These are phyloP conservation scores for Sitophilus oryzae DNA, from an alignment of 1,140 invertebrate species.

Conservation along the genomic window DNA sequence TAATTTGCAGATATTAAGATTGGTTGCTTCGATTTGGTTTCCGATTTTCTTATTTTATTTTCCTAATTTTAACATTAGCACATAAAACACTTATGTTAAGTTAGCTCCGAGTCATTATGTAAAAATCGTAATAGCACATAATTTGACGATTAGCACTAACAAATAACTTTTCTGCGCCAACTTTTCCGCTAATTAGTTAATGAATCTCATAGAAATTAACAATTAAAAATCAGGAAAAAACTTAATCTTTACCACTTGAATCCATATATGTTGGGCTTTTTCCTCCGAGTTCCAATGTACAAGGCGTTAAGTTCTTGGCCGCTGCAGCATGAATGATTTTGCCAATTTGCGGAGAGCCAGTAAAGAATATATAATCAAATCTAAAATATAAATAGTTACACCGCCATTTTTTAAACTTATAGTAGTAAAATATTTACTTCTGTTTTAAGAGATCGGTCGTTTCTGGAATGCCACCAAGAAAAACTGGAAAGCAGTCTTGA, in stretches of 20 bases:
- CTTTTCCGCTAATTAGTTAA: too few relatives aligned
- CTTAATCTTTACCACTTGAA: conserved; percentile 10
- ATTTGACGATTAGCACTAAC: too few relatives aligned
- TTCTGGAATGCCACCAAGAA: conserved; percentile 75
- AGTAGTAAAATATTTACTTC: conserved; percentile 30
- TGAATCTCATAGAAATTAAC: background rate
- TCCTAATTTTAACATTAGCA: too few relatives aligned
- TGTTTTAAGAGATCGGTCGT: conserved; percentile 81
- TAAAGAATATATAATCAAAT: conserved; percentile 98
- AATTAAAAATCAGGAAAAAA: background rate
- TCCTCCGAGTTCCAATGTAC: conserved; percentile 91
- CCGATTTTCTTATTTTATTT: too few relatives aligned
- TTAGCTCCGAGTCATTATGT: too few relatives aligned
- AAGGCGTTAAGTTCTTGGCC: conserved; percentile 86
- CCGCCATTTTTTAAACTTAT: background rate
- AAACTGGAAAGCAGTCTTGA: conserved; percentile 49
- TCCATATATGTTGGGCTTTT: conserved; percentile 83
- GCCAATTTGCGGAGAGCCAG: conserved; percentile 83
- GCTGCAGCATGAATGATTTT: conserved; percentile 86
- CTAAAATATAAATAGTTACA: conserved; percentile 28
- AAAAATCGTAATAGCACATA: too few relatives aligned
- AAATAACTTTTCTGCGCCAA: too few relatives aligned
- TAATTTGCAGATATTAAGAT: too few relatives aligned
- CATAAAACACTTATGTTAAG: too few relatives aligned
- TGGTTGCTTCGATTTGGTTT: too few relatives aligned